These are phyloP conservation scores for Mionectes olivaceus DNA, from an alignment of 2,797 vertebrate genomes.

Conservation along the genomic window DNA sequence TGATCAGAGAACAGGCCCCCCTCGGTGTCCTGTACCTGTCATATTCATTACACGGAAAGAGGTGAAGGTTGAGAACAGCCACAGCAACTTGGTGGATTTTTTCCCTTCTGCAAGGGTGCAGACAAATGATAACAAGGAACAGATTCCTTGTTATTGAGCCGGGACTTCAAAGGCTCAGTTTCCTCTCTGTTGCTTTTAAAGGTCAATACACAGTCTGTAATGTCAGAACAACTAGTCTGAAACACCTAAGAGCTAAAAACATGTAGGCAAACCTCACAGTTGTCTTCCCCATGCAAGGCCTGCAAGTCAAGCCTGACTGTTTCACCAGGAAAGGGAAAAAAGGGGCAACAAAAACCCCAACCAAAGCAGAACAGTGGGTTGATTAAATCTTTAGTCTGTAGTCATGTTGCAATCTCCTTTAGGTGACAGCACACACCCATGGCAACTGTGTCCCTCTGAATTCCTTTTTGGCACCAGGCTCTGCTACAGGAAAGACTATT, in stretches of 20 bases:
- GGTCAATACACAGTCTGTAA: background rate
- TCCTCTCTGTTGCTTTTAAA: background rate
- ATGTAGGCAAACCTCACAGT: background rate
- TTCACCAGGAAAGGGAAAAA: background rate
- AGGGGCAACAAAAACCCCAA: background rate
- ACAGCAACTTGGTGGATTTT: background rate
- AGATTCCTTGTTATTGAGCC: background rate
- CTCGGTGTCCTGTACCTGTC: background rate
- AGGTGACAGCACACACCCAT: background rate
- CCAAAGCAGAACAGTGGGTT: background rate
- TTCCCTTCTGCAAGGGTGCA: background rate
- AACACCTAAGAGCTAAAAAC: background rate
- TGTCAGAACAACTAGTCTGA: background rate
- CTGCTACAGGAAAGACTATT: background rate
- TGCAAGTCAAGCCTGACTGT: background rate
- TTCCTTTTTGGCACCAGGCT: background rate
- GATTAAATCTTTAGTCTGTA: background rate
- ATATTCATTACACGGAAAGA: background rate
- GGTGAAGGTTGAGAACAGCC: background rate
- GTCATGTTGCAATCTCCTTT: background rate
- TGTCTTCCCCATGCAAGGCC: background rate
- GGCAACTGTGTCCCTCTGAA: background rate
- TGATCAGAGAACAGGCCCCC: background rate
- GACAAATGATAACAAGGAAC: background rate
- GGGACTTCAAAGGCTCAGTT: background rate